Evolutionary conservation across 2,888 invertebrate genomes (phyloP).

Genomic region (Thyatira batis): DNA sequence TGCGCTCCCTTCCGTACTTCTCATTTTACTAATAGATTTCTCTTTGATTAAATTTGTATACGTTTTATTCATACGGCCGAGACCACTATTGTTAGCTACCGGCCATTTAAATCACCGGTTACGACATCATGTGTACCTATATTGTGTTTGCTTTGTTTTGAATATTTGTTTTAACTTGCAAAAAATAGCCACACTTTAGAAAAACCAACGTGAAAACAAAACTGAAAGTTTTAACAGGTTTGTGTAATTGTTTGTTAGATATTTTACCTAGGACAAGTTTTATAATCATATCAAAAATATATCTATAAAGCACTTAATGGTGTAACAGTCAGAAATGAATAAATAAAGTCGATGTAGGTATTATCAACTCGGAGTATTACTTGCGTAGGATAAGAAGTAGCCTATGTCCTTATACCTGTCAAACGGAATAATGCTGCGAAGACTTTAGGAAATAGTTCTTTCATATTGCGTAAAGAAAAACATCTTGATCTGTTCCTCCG

Average conservation of each 20-base stretch:
- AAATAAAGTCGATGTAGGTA: no score
- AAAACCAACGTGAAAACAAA: neutral
- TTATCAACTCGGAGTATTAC: no score
- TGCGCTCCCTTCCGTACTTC: conserved; percentile 81
- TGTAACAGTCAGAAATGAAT: no score
- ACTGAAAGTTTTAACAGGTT: neutral
- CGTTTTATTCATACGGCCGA: conserved; percentile 77
- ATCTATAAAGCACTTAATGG: no score
- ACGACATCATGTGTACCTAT: conserved; percentile 39
- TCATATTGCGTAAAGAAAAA: no score
- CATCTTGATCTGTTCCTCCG: no score
- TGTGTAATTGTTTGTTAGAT: neutral
- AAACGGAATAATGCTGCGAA: no score
- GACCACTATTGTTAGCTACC: conserved; percentile 72
- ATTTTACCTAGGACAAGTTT: neutral
- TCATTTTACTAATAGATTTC: conserved; percentile 83
- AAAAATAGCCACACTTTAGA: neutral
- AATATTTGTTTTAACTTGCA: neutral
- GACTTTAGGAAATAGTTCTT: no score
- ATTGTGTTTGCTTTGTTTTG: conserved; percentile 34
- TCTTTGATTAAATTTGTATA: conserved; percentile 83
- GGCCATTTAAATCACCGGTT: conserved; percentile 66
- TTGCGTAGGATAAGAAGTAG: no score
- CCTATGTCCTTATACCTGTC: no score
- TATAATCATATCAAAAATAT: neutral